These are phyloP conservation scores for Larimichthys crocea DNA, from an alignment of 2,113 vertebrate genomes.

Conservation along the genomic window DNA sequence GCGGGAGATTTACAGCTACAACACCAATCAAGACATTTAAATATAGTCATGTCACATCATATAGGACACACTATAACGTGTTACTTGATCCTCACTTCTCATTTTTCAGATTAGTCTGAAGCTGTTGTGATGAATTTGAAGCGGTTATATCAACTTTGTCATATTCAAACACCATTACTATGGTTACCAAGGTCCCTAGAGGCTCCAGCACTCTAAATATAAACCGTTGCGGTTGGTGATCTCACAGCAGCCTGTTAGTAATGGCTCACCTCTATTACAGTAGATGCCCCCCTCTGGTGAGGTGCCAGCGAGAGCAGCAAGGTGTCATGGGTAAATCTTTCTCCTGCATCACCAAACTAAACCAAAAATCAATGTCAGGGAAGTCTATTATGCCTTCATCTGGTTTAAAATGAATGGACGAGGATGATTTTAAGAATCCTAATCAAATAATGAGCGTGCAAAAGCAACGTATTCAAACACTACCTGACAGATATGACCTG, in stretches of 20 bases:
- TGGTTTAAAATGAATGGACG: not conserved
- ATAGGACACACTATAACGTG: not conserved
- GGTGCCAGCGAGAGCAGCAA: constrained; percentile 30
- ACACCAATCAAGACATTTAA: not conserved
- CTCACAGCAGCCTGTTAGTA: constrained; percentile 45
- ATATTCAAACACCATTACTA: constrained; percentile 54
- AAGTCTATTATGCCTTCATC: constrained; percentile 11
- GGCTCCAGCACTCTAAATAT: constrained; percentile 52
- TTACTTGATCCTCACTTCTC: not conserved
- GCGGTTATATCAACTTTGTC: constrained; percentile 19
- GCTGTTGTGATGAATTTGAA: not conserved
- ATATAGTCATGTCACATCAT: not conserved
- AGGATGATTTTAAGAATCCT: not conserved
- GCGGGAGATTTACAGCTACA: not conserved
- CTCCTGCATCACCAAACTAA: constrained; percentile 13
- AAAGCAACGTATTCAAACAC: not conserved
- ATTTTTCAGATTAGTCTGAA: not conserved
- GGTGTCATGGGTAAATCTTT: constrained; percentile 29
- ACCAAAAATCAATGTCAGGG: constrained; percentile 6
- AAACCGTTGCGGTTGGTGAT: constrained; percentile 44
- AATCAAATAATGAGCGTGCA: too few species aligned
- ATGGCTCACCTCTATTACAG: constrained; percentile 60
- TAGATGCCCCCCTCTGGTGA: constrained; percentile 34
- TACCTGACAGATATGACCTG: not conserved
- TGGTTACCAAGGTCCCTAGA: constrained; percentile 64